A percentile compares a stretch with the other conserved stretches of the same genome.
Evolutionary conservation across 2,113 vertebrate species (phyloP).

Genomic region (Tachysurus vachellii): DNA sequence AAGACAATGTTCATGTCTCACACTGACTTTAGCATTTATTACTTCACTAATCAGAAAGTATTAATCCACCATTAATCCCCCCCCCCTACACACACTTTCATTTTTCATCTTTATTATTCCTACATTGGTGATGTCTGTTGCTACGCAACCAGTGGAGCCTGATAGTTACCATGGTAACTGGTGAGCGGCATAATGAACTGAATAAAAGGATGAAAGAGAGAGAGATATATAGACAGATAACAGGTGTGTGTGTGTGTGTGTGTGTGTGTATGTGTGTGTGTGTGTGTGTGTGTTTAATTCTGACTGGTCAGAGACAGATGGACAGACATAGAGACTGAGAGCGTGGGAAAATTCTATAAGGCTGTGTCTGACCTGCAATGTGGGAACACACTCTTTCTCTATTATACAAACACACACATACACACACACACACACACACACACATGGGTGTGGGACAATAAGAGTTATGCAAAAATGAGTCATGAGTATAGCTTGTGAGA

Average conservation of each 20-base stretch:
- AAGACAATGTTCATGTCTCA: background rate
- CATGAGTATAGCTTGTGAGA: background rate
- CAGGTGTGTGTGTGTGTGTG: background rate
- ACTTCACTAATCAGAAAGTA: background rate
- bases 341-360: conserved; percentile 28
- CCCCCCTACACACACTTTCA: conserved; percentile 10
- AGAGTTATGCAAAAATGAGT: conserved; percentile 15
- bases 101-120: conserved; percentile 53
- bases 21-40: background rate
- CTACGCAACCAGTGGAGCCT: conserved; percentile 56
- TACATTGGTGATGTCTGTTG: conserved; percentile 59
- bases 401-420: background rate
- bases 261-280: background rate
- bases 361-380: conserved; percentile 16
- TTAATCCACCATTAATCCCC: background rate
- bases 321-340: conserved; percentile 7
- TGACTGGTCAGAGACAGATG: conserved; percentile 3
- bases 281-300: background rate
- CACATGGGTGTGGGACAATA: background rate
- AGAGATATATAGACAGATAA: background rate
- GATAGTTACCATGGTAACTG: conserved; percentile 55
- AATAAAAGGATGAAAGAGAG: conserved; percentile 42
- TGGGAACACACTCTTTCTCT: background rate
- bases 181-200: conserved; percentile 41
- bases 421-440: conserved; percentile 6